phyloP scores from a whole-genome alignment of 2,113 vertebrate genomes.

The Anarhynchus alexandrinus region DNA sequence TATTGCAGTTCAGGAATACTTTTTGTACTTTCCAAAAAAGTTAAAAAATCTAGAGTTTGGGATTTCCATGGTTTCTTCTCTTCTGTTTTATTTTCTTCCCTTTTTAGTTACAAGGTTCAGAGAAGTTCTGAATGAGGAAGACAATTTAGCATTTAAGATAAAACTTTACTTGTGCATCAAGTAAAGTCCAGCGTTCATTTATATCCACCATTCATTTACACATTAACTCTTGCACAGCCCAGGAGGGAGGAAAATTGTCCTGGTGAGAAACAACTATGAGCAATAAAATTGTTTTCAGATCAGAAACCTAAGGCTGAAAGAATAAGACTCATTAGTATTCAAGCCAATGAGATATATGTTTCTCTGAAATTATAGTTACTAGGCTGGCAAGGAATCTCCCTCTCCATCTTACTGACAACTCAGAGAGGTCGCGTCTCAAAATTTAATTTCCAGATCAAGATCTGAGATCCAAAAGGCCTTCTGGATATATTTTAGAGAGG shows the following conservation, averaged over 20 bases:
- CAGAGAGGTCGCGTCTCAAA: not conserved
- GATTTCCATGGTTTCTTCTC: not conserved
- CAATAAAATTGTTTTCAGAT: not conserved
- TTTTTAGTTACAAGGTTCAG: not conserved
- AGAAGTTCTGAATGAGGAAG: not conserved
- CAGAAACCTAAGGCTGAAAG: not conserved
- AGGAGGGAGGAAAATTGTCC: not conserved
- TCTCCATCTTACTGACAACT: not conserved
- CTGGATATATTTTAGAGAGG: not conserved
- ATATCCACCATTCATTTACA: not conserved
- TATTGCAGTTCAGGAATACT: not conserved
- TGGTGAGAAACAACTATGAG: not conserved
- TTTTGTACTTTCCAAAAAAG: not conserved
- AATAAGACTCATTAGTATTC: not conserved
- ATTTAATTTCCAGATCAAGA: not conserved
- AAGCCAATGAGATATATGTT: not conserved
- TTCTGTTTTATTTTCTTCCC: not conserved
- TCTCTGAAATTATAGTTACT: not conserved
- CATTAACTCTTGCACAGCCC: not conserved
- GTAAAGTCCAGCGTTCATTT: not conserved
- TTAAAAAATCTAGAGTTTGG: not conserved
- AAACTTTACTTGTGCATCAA: not conserved
- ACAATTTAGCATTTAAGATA: not conserved
- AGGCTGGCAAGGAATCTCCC: not conserved
- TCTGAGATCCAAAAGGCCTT: not conserved